These are phyloP conservation scores for Drosophila austrosaltans DNA, from an alignment of 2,888 invertebrate species.

Conservation along the genomic window DNA sequence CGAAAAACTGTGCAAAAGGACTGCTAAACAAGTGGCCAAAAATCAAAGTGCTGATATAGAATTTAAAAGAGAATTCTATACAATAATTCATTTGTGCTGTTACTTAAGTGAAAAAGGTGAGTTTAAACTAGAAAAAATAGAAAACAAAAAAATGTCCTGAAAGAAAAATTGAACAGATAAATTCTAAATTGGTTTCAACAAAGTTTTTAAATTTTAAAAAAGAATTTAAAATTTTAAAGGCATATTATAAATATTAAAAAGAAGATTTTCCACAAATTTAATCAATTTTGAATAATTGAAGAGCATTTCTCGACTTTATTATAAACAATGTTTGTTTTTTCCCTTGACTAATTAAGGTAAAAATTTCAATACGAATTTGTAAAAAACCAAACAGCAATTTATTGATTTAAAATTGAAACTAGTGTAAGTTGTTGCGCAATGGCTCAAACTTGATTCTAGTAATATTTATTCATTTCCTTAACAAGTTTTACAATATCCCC, in stretches of 20 bases:
- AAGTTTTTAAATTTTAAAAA: neutral
- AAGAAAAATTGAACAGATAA: neutral
- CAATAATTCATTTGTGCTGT: conserved; percentile 50
- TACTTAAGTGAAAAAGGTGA: conserved; percentile 73
- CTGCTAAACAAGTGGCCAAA: conserved; percentile 49
- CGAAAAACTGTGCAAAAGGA: conserved; percentile 51
- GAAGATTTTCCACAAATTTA: neutral
- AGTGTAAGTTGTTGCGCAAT: conserved; percentile 51
- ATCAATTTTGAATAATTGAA: neutral
- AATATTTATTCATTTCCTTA: conserved; percentile 49
- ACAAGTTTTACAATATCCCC: conserved; percentile 46
- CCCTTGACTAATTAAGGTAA: conserved; percentile 21
- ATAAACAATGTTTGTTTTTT: neutral
- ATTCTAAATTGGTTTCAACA: neutral
- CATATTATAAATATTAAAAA: conserved; percentile 6
- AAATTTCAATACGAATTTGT: conserved; percentile 3
- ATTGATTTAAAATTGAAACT: conserved; percentile 48
- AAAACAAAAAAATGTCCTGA: neutral
- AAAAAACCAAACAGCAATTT: conserved; percentile 27
- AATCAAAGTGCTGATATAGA: conserved; percentile 49
- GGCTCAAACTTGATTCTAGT: conserved; percentile 55
- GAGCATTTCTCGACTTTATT: neutral
- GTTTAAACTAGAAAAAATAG: conserved; percentile 33
- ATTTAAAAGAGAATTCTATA: conserved; percentile 44
- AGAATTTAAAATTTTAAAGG: neutral